Base-by-base conservation (phyloP, 1,140 invertebrate genomes). In the Hypsibius dujardini region DNA sequence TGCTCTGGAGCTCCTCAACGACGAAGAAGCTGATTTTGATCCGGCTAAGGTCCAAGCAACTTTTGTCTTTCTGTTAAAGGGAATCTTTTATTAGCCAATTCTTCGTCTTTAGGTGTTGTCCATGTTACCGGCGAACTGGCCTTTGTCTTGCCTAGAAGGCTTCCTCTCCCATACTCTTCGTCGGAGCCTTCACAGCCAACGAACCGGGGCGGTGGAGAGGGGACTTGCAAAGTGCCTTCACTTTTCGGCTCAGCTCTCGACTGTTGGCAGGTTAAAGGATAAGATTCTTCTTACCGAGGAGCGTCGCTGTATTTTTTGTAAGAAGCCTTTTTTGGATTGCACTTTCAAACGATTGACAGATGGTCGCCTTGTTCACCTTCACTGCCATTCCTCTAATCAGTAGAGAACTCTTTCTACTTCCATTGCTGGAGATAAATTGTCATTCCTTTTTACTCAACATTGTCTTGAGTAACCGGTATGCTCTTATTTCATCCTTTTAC, bases 1-100 rank as follows among this genome's bases (percentile, higher is more conserved):
- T 12, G 62, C 62, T 7, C 62, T 67, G 42, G 12, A 42, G 12
- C 42, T 67, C 12, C 62, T 67, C 3, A 67, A 67, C 62, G 45
- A 67, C 42, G 62, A 67, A 42, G 62, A 12, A 67, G 62, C 62
- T 42, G 62, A 67, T 42, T 67, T 67, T 45, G 62, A 67, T 12
- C 62, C 62, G 12, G 42, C 45, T 42, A 67, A 67, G 62, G 62
- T 67, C 12, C 62, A 56, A 56, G 7, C n/a, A n/a, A 56, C n/a
- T 56, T 56, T 56, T 12, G 50, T 56, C n/a, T 56, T 56, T 12
- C n/a, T 7, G n/a, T 56, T 56, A 56, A 56, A 56, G n/a, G n/a
- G n/a, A n/a, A 7, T 12, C 7, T 56, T 56, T 56, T 56, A 56
- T n/a, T 56, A n/a, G 7, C 7, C 50, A 56, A 56, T 56, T 56